A percentile compares a stretch with the other conserved stretches of the same genome.
Evolutionary conservation across 2,888 invertebrate genomes (phyloP).

Genomic region (Sinodicranocentrus sp.): DNA sequence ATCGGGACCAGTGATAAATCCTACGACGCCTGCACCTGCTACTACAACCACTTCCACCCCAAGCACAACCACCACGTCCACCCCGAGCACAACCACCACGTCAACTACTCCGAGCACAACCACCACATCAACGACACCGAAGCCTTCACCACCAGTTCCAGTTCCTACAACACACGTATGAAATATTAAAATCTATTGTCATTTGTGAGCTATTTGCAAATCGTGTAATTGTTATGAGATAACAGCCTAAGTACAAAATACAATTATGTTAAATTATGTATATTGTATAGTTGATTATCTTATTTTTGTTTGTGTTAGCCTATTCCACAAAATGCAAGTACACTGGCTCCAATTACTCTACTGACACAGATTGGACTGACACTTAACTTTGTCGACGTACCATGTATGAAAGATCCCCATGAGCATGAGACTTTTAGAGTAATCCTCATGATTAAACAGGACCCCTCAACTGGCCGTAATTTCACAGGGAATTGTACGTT

Average conservation of each 20-base stretch:
- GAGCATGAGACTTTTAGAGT: conserved; percentile 4
- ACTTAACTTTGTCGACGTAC: conserved; percentile 25
- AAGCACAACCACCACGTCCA: conserved; percentile 8
- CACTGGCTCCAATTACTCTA: conserved; percentile 9
- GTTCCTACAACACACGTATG: conserved; percentile 6
- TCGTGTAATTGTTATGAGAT: too few species aligned
- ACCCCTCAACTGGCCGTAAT: not conserved
- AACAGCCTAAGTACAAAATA: too few species aligned
- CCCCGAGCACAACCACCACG: not conserved
- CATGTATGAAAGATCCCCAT: not conserved
- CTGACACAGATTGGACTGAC: conserved; percentile 30
- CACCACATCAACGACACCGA: conserved; percentile 14
- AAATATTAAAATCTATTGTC: not conserved
- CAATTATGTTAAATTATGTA: too few species aligned
- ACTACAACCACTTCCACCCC: conserved; percentile 15
- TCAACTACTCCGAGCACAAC: not conserved
- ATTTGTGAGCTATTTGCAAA: not conserved
- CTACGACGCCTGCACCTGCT: conserved; percentile 25
- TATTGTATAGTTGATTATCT: too few species aligned
- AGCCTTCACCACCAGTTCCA: not conserved
- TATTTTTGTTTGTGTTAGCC: conserved; percentile 37
- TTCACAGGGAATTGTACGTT: conserved; percentile 47
- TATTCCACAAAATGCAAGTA: conserved; percentile 28
- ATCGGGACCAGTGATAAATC: conserved; percentile 24
- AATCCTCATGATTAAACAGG: not conserved